Base-by-base conservation (phyloP, 2,113 vertebrate genomes). In the Chionis minor region DNA sequence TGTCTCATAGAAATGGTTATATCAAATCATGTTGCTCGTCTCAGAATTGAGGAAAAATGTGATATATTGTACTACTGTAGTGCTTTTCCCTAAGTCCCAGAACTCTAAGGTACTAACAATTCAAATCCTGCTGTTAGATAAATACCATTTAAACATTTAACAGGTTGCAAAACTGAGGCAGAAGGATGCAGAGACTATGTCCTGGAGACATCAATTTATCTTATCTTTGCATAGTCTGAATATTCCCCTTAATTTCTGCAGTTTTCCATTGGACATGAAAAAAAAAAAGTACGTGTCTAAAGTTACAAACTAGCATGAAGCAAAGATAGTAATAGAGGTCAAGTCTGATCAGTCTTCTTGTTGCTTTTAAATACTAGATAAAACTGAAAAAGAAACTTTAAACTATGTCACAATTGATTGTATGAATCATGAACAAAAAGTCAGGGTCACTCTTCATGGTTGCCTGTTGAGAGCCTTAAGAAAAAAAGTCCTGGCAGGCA, bases 381-480 rank as follows among this genome's bases (percentile, higher is more conserved):
- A 72, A 82, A 73, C 4, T 72, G 24, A 20, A 67, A 90, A 88
- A 63, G 35, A 33, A 74, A 15, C 30, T 47, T 81, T 49, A 67
- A 91, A 58, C 10, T 49, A 9, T 59, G 30, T 90, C 51, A 44
- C 30, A 35, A 20, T 89, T 71, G 33, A 28, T 61, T 5, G 6
- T 75, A 87, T 51, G 23, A 91, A 35, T 66, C 11, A 47, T 40
- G 75, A 97, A 79, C 85, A 85, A 58, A 95, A 95, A 77, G 62
- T 89, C 65, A 92, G 54, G 19, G 28, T 94, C n/a, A 54, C 59
- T 81, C 79, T 78, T 96, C 52, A 92, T 67, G 51, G 44, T 40
- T 74, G n/a, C 69, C 22, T 66, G 12, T 69, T 77, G 65, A 81
- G 40, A 89, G 73, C 51, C 54, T 72, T 88, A 32, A 90, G 61